Evolutionary conservation across 2,888 invertebrate species (phyloP), one percentile per base, ranked within the genome.

Genomic region (Oligia latruncula): DNA sequence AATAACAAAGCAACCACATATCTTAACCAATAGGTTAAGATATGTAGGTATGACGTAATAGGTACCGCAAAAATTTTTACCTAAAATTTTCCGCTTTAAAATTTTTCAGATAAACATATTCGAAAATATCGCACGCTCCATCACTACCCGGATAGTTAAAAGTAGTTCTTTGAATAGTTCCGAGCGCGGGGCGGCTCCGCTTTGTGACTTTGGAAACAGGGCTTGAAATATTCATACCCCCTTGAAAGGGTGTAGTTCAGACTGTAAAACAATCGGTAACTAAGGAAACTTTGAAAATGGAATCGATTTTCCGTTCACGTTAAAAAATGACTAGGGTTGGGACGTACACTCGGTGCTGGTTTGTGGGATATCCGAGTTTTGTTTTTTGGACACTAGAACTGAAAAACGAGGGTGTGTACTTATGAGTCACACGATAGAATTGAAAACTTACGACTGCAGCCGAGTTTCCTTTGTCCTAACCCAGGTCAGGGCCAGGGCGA

Each of bases 151-250:
- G 64, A 72, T 68, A 76, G 84, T 76, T 76, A 65, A 60, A 84
- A 77, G 74, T 77, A 87, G 80, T 87, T n/a, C n/a, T n/a, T n/a
- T 62, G 64, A 80, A 73, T 84, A 87, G 85, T 87, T 80, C 46
- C 64, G 43, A 66, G 62, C 40, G 11, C 23, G 64, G 35, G 58
- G 35, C 8, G 49, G 72, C 23, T 29, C 52, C 74, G 70, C 81
- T 74, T 65, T 70, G 81, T 77, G 81, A 84, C 74, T 87, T 72
- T 29, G 62, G n/a, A 49, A 83, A 68, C 84, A 72, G 35, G 23
- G 65, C 62, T 71, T 74, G 67, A 87, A 87, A 84, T 84, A 84
- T 87, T 84, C 71, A 84, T 73, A 58, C 75, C 75, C 43, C 73
- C 73, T 46, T 66, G 29, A 15, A 60, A 73, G 60, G 84, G 75